These are phyloP conservation scores for Perognathus longimembris DNA, from an alignment of 2,113 vertebrate species.

Conservation along the genomic window DNA sequence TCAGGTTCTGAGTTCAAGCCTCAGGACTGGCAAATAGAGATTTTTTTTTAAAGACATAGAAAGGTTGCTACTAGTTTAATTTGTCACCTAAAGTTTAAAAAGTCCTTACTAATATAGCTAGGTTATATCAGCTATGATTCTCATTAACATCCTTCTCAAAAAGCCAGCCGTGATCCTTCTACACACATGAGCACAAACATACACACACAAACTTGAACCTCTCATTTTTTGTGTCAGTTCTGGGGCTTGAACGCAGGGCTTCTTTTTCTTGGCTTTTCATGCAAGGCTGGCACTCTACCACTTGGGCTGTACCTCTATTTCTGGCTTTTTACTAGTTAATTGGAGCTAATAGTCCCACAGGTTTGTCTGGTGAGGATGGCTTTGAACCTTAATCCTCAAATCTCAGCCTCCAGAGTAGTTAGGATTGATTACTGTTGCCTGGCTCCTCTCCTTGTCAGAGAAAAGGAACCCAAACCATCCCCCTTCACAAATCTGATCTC, in stretches of 20 bases:
- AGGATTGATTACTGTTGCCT: no score
- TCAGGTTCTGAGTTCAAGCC: no score
- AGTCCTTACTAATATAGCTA: neutral
- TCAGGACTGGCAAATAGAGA: no score
- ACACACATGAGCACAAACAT: neutral
- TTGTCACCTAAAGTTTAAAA: slow-evolving; percentile 5
- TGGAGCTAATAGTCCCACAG: no score
- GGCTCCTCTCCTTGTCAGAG: neutral
- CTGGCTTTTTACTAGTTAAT: no score
- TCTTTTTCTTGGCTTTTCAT: no score
- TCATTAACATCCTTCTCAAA: neutral
- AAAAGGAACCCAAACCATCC: neutral
- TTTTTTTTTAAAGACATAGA: neutral
- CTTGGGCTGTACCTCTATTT: no score
- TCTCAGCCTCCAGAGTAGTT: no score
- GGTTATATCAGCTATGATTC: neutral
- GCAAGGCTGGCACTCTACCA: no score
- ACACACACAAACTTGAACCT: neutral
- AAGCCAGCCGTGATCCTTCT: neutral
- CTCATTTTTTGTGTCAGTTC: neutral
- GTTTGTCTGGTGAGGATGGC: no score
- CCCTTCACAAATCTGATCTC: neutral
- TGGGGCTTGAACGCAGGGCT: no score
- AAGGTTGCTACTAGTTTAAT: neutral
- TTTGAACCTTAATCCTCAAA: no score